Evolutionary conservation across 2,113 vertebrate genomes (phyloP).

Genomic region (Fulica atra): DNA sequence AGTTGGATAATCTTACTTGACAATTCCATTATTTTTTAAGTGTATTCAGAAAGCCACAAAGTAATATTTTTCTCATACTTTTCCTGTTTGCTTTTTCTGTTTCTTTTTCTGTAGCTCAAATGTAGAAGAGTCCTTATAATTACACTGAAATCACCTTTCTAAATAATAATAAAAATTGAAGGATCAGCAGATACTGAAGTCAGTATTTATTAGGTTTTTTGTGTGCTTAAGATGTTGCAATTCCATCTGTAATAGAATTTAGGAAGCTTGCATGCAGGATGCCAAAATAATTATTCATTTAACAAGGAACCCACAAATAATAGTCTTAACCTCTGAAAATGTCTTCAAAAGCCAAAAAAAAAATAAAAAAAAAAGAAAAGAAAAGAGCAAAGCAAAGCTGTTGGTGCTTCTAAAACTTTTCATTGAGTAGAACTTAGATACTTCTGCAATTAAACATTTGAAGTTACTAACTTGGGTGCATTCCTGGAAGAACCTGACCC

Average conservation of each 20-base stretch:
- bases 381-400: not conserved
- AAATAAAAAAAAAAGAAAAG: not conserved
- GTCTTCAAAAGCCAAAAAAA: not conserved
- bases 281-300: slow-evolving; percentile 11
- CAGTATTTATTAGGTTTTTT: not conserved
- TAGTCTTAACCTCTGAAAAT: not conserved
- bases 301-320: not conserved
- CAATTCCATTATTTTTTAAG: not conserved
- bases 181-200: not conserved
- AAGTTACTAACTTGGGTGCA: not conserved
- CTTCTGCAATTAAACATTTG: not conserved
- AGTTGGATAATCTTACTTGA: not conserved
- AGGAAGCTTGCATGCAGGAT: not conserved
- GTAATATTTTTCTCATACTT: not conserved
- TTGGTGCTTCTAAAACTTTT: not conserved
- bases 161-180: not conserved
- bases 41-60: not conserved
- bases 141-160: not conserved
- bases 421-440: not conserved
- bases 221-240: not conserved
- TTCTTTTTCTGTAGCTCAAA: not conserved
- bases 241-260: not conserved
- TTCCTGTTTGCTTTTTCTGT: not conserved
- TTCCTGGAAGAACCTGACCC: not conserved
- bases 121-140: not conserved